Percentiles rank a stretch among this genome's conserved stretches.
These are phyloP conservation scores for Dasyprocta punctata DNA, from an alignment of 2,113 vertebrate genomes.

Conservation along the genomic window DNA sequence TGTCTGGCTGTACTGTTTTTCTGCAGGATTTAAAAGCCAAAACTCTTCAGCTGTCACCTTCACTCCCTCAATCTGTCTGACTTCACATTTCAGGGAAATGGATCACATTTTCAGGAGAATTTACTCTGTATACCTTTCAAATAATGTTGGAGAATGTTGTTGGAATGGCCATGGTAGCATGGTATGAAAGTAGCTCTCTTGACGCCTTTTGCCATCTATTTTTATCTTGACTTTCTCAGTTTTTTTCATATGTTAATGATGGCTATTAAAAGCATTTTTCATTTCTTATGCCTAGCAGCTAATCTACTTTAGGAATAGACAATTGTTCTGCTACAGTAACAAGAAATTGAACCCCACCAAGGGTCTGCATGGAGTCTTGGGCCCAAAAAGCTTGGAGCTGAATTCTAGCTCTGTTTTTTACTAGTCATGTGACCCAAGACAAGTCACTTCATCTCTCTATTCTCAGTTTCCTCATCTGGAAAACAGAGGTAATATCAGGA, in stretches of 20 bases:
- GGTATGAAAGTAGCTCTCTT: neutral
- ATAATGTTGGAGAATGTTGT: conserved; percentile 11
- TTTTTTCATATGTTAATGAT: conserved; percentile 22
- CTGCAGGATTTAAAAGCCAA: neutral
- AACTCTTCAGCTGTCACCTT: neutral
- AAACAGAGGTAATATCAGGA: neutral
- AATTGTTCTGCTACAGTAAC: neutral
- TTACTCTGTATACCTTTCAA: neutral
- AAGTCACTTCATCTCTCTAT: neutral
- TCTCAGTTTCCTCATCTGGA: conserved; percentile 9
- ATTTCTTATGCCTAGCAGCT: neutral
- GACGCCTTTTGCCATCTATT: neutral
- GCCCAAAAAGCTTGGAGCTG: neutral
- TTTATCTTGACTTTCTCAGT: neutral
- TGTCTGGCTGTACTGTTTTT: neutral
- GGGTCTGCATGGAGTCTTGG: neutral
- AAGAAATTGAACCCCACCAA: neutral
- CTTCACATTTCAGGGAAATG: neutral
- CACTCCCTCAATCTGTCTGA: neutral
- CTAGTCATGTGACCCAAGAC: neutral
- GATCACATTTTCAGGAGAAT: neutral
- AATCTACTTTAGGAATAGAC: neutral
- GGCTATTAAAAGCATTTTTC: conserved; percentile 40
- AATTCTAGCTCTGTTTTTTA: neutral
- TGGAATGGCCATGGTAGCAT: neutral